phyloP scores from a whole-genome alignment of 1,140 invertebrate genomes.

The Cyphomyrmex costatus region DNA sequence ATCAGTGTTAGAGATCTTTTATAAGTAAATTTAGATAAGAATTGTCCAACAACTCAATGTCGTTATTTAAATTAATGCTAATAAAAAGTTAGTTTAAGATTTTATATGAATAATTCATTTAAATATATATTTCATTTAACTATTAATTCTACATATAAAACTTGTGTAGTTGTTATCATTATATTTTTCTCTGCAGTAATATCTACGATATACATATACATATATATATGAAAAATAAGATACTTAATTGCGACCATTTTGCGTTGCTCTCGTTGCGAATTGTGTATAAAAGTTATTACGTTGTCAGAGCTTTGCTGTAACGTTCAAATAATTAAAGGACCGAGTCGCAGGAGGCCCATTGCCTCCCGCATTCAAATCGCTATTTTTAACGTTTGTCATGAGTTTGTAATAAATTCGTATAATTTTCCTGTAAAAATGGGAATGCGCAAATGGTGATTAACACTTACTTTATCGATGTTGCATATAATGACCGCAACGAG shows the following conservation, averaged over 20 bases:
- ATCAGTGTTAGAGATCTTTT: no score
- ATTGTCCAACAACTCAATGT: no score
- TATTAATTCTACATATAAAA: no score
- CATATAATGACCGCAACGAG: background rate
- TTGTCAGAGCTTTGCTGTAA: no score
- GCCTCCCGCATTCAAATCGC: constrained; percentile 38
- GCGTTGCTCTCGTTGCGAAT: background rate
- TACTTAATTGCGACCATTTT: constrained; percentile 33
- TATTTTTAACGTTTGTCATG: background rate
- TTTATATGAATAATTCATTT: no score
- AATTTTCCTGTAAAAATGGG: constrained; percentile 15
- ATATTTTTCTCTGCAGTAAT: background rate
- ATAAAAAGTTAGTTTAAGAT: no score
- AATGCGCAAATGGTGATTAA: constrained; percentile 32
- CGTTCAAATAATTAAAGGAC: constrained; percentile 37
- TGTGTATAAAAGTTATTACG: constrained; percentile 41
- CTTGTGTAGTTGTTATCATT: no score
- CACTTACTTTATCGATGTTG: constrained; percentile 22
- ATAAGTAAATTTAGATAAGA: no score
- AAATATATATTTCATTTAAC: no score
- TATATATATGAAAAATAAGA: background rate
- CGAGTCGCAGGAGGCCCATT: background rate
- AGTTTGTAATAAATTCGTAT: constrained; percentile 23
- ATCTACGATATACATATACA: background rate
- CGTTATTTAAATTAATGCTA: no score